phyloP scores from a whole-genome alignment of 2,113 vertebrate genomes.

The Vimba vimba region DNA sequence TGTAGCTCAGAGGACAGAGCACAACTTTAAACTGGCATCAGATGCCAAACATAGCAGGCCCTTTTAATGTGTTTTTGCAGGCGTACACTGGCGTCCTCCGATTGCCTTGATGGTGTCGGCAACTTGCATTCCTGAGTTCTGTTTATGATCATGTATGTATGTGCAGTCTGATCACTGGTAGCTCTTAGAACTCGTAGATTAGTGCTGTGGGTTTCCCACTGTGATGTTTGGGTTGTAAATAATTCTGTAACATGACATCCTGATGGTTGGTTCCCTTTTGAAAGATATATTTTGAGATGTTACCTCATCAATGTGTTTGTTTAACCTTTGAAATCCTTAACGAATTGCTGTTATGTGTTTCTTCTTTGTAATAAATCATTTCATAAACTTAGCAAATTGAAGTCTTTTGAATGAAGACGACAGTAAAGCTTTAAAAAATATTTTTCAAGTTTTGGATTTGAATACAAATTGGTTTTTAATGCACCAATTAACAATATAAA shows the following conservation, averaged over 20 bases:
- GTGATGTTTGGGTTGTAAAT: conserved; percentile 77
- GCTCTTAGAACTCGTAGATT: conserved; percentile 74
- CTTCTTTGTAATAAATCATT: conserved; percentile 86
- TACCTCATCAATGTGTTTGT: conserved; percentile 75
- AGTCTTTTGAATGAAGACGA: neutral
- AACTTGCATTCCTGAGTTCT: conserved; percentile 55
- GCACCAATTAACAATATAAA: conserved; percentile 9
- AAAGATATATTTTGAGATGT: conserved; percentile 85
- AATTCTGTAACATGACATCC: conserved; percentile 75
- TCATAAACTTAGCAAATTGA: conserved; percentile 57
- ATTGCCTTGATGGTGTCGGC: conserved; percentile 61
- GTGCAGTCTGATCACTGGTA: conserved; percentile 82
- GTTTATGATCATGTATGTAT: conserved; percentile 71
- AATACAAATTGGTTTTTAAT: conserved; percentile 4
- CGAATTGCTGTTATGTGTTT: conserved; percentile 84
- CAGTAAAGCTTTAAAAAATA: neutral
- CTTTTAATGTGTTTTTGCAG: conserved; percentile 28
- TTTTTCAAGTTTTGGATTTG: neutral
- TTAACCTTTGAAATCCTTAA: conserved; percentile 78
- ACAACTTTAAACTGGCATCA: conserved; percentile 14
- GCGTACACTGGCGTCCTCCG: conserved; percentile 52
- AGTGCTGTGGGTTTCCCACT: conserved; percentile 76
- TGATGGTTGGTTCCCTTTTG: conserved; percentile 72
- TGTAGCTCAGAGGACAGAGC: conserved; percentile 17
- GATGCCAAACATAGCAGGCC: conserved; percentile 22